Base-by-base conservation (phyloP, 2,797 vertebrate genomes). In the Tragopan temminckii region DNA sequence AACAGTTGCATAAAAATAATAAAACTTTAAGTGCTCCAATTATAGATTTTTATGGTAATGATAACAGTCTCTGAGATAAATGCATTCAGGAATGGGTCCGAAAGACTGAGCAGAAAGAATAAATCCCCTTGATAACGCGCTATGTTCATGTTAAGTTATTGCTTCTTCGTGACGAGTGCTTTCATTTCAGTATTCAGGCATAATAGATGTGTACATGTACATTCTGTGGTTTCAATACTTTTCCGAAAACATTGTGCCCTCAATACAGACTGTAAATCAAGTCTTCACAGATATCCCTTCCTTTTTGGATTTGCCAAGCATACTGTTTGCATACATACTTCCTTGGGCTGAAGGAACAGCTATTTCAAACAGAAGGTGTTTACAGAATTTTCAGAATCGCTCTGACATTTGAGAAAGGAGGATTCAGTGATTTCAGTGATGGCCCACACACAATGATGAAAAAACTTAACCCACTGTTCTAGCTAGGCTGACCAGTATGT, bases 401-500 rank as follows among this genome's bases (percentile, higher is more conserved):
- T 61, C n/a, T 62, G 61, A 45, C 17, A 40, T 89, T 75, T 4
- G 2, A 42, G 27, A 61, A 50, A 78, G 80, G 1, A 21, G 33
- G 46, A 29, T 38, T 78, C 3, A 27, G 42, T 68, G 25, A 16
- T 50, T 82, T 79, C 69, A 61, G 25, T 29, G n/a, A 48, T 35
- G 24, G 10, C 58, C 35, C 17, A 3, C n/a, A 78, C 14, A n/a
- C 33, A 14, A 35, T 8, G 24, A 52, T 53, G 1, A 42, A n/a
- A 70, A 59, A 29, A 40, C 18, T 2, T 36, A 85, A 7, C 7
- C 3, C n/a, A 6, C 16, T 78, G 50, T 35, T 25, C 6, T 42
- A 38, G 18, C 59, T 58, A 0, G 20, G 29, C 25, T 72, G 66
- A 70, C 13, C 38, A 0, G 0, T 55, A 7, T 36, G 66, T 35